Evolutionary conservation across 1,140 invertebrate genomes (phyloP), one percentile per base, ranked within the genome.

Genomic region (Conus ventricosus): DNA sequence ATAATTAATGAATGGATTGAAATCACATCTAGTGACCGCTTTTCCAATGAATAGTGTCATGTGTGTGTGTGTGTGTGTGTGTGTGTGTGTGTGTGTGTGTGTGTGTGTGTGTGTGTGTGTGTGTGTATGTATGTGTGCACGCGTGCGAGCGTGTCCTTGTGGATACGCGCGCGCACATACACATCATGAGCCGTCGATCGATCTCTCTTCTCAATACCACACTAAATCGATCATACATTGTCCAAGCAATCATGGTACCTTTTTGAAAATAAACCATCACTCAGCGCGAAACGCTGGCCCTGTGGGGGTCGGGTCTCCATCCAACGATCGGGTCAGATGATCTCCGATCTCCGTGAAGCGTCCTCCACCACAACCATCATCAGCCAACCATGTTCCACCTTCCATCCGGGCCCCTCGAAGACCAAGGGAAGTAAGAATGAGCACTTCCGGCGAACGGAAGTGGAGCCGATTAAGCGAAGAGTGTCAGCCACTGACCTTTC

Each of bases 1-100:
- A 39, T 3, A 39, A 39, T 39, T 39, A 39, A 39, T 39, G 39
- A 39, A 39, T 39, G 39, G 39, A 39, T 39, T 39, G 39, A 39
- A 39, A 39, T 39, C 39, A 39, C 39, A 39, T 39, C 13, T 13
- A 4, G 27, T 39, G 78, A 80, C 78, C 78, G 13, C 27, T 25
- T 13, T 80, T 80, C 13, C 13, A 15, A 80, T 27, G 13, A 27
- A 25, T 39, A 13, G 23, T 11, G 13, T 2, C 78, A 27, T 80
- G 23, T 15, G 78, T 80, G 23, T 80, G 78, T 80, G 78, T 23
- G 78, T 25, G 23, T 23, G 23, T 39, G 78, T 80, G 78, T 80
- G 78, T 39, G 78, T 80, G 78, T 39, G 78, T 80, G 78, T 39
- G 78, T 80, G 78, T 23, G 23, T 80, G 23, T 80, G 27, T 80